These are phyloP conservation scores for Nebria ingens DNA, from an alignment of 1,140 invertebrate genomes.

Conservation along the genomic window DNA sequence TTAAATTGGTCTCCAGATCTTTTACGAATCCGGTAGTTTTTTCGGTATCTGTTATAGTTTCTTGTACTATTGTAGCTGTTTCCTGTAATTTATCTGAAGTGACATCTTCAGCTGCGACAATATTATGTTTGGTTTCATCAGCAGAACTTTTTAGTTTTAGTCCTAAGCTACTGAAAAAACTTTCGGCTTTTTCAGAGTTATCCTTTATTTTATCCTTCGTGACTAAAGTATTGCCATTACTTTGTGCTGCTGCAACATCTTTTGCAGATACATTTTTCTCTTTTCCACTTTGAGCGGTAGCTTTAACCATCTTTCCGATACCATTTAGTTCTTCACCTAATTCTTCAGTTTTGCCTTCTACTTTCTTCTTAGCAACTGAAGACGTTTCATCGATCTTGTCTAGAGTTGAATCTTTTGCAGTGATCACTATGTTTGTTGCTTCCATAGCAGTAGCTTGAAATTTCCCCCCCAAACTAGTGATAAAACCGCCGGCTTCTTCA, in stretches of 20 bases:
- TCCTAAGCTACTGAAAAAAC: neutral
- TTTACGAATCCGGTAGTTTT: neutral
- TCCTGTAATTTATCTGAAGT: neutral
- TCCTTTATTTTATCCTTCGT: constrained; percentile 10
- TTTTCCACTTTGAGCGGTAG: neutral
- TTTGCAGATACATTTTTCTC: constrained; percentile 5
- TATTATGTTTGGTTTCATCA: neutral
- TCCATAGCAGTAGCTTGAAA: neutral
- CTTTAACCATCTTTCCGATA: neutral
- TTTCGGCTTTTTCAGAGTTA: neutral
- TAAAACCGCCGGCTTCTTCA: neutral
- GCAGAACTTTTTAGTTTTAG: neutral
- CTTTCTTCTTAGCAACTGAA: too few relatives aligned
- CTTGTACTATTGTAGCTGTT: neutral
- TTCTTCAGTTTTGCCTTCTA: constrained; percentile 5
- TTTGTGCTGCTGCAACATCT: neutral
- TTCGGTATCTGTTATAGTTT: neutral
- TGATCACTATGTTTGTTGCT: neutral
- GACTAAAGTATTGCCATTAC: neutral
- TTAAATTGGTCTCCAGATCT: neutral
- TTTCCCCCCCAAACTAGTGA: neutral
- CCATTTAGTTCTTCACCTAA: constrained; percentile 6
- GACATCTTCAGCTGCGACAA: neutral
- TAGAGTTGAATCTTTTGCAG: neutral
- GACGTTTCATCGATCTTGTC: neutral